Evolutionary conservation across 2,113 vertebrate genomes (phyloP), one percentile per base, ranked within the genome.

Genomic region (Oriolus oriolus): DNA sequence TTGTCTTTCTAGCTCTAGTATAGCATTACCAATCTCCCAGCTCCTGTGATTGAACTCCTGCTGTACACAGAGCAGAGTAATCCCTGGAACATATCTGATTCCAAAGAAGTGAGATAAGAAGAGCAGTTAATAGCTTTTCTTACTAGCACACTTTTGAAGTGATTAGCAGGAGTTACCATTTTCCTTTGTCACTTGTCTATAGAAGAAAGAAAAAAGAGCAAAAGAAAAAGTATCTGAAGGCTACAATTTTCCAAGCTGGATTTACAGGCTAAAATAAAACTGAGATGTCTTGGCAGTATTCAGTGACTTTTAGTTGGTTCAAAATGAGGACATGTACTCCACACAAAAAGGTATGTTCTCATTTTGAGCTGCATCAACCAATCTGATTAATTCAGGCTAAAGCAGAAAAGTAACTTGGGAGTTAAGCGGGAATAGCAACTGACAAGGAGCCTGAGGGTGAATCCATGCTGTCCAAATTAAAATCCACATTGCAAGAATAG

Each of bases 101-200:
- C 68, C 30, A 2, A 61, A 83, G 33, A 9, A 93, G 33, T 84
- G 74, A 90, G 74, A 88, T 84, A 93, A 86, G 61, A 84, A 73
- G 16, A 88, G 9, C 26, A 54, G 81, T 78, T 94, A 95, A 84
- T 82, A 87, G 82, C 73, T 61, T 92, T 93, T 73, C 53, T 93
- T 65, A 71, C 45, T 45, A 77, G 78, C 37, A 57, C 37, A 45
- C 3, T 65, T 95, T 21, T 61, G 53, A 88, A 80, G 50, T 5
- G 33, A 41, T 59, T 85, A 79, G 30, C 22, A 2, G 17, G 54
- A 70, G 27, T 74, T 89, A 89, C 64, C 24, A 30, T 78, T 89
- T 93, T 89, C 44, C 45, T 92, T 71, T 87, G 42, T 80, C 2
- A 0, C 24, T 52, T 81, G 37, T n/a, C n/a, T 47, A 23, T 7